These are phyloP conservation scores for Argyra leucocephala DNA, from an alignment of 2,888 invertebrate genomes.

Conservation along the genomic window DNA sequence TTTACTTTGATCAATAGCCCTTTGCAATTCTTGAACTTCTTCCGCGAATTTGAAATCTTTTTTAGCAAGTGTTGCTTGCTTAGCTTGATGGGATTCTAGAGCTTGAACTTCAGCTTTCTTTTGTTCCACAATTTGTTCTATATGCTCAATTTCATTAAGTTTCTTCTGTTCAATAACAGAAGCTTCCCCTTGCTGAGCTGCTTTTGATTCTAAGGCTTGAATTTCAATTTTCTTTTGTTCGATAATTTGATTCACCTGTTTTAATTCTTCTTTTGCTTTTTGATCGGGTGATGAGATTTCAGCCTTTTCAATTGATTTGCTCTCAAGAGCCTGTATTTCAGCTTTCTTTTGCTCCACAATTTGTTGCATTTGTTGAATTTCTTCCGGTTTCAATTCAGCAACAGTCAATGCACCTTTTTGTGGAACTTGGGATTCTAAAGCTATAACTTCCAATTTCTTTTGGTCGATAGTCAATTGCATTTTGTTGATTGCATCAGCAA, in stretches of 20 bases:
- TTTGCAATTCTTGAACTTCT: neutral
- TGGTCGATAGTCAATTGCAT: neutral
- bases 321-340: neutral
- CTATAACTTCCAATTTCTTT: neutral
- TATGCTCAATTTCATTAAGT: neutral
- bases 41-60: neutral
- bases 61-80: neutral
- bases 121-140: neutral
- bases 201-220: neutral
- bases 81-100: neutral
- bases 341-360: neutral
- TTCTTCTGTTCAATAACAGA: neutral
- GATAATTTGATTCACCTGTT: neutral
- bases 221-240: conserved; percentile 4
- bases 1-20: neutral
- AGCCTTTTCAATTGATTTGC: neutral
- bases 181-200: neutral
- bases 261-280: neutral
- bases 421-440: neutral
- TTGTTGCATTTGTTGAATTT: neutral
- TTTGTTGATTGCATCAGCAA: neutral
- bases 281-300: neutral
- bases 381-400: neutral
- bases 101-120: neutral
- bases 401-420: neutral